Base-by-base conservation (phyloP, 2,888 invertebrate species). In the Desoria tigrina region DNA sequence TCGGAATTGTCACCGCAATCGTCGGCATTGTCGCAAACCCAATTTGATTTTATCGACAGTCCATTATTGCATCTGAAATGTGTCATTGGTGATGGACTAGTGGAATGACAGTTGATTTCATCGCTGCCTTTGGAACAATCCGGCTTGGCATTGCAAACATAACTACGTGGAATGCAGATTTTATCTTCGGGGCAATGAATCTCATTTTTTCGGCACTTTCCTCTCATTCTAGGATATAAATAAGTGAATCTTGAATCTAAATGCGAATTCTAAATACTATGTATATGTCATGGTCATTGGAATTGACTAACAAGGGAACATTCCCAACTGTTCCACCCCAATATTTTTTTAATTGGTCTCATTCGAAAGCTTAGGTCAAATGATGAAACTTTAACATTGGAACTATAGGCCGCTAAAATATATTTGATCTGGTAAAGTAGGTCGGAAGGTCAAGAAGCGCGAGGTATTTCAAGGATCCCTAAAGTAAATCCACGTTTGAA, bases 11-110 rank as follows among this genome's bases (percentile, higher is more conserved):
- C 63, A 16, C 63, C 63, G 42, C 63, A 64, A 53, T 64, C 63
- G 54, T 65, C 54, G 14, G 23, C 28, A 1, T 23, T 16, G 54
- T 65, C 65, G 32, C 60, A 65, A 7, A 65, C 21, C 54, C 55
- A 65, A 18, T 21, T 14, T 1, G 21, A 14, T 21, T 42, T 51
- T 32, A 64, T 55, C 9, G 58, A 64, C 16, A 53, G 2, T 16
- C 64, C 65, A 62, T 65, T 69, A 27, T 63, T 63, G 32, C 68
- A 69, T 3, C 68, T 58, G 23, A 60, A 69, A 49, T 68, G 65
- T 37, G 39, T 26, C 2, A 26, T 26, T 9, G 42, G 27, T 42
- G 65, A 59, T 9, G 26, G 39, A 14, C 27, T 42, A 42, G 37
- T 49, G n/a, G 57, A 49, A 18, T 49, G 37, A 53, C 69, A 70